Evolutionary conservation across 2,113 vertebrate genomes (phyloP), one percentile per base, ranked within the genome.

Genomic region (Nothobranchius kuhntae): DNA sequence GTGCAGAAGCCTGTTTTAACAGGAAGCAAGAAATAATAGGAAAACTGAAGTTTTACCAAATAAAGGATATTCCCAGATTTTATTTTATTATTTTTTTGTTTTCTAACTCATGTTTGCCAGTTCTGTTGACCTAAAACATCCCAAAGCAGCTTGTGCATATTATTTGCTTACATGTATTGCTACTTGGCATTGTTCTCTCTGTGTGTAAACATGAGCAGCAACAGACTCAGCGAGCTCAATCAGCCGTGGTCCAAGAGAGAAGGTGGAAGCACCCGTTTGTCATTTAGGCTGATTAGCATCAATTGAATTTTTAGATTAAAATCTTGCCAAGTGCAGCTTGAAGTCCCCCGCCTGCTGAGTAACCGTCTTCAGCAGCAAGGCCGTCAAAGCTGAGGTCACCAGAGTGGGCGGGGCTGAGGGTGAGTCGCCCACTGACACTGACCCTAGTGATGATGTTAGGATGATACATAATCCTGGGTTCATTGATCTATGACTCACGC

Each of bases 391-490:
- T 6, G 1, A 14, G 53, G 38, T 26, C 35, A 44, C 35, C 61
- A 15, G 64, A 46, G 50, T 10, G 65, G 53, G 62, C 59, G 40
- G 52, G 35, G 13, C 46, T 47, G 53, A 56, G 74, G 68, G 57
- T 54, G 66, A 21, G 21, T 21, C 21, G 21, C 21, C 21, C 21
- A 21, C 21, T 21, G 21, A 81, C 76, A 74, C 35, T 77, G 85
- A 88, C 81, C 82, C 70, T 65, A 55, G 53, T 83, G 82, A 90
- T 85, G 61, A 87, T 87, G 66, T 90, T 89, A 90, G 65, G 56
- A 66, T 53, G 80, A 87, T 82, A 88, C 73, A 88, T 92, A 77
- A 93, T 92, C 83, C 91, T 82, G 75, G 90, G 90, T 92, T 70
- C 84, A 91, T 76, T 91, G 87, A 86, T 85, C 81, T 65, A 66